Base-by-base conservation (phyloP, 2,888 invertebrate genomes). In the Xanthia togata region DNA sequence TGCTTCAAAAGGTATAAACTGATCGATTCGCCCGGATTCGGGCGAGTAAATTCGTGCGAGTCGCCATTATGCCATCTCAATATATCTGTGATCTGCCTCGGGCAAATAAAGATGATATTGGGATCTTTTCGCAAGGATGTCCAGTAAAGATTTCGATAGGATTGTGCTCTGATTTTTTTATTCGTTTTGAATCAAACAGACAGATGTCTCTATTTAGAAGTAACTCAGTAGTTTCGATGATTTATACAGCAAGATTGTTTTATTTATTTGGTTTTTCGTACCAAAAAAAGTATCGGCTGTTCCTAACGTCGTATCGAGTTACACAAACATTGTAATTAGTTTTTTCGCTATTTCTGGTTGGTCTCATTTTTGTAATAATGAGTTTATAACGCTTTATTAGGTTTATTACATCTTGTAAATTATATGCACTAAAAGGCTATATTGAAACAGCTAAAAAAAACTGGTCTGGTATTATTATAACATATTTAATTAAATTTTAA, bases 31-130 rank as follows among this genome's bases (percentile, higher is more conserved):
- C 31, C 31, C 31, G 31, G 31, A 31, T 31, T 31, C 31, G 31
- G 31, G 31, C 2, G 31, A 31, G 31, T 31, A 31, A 31, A 31
- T 31, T 31, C 31, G 31, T 31, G 31, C 1, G 31, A 31, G 31
- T 31, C 31, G 2, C 31, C 31, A 31, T 2, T 31, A 31, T 2
- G 31, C 31, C 1, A 31, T 31, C 17, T 35, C 57, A 38, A 71
- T 67, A 47, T 53, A 6, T 31, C 63, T 71, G 53, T 35, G 57
- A 31, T 35, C 62, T 55, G 57, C 75, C 80, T 26, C 20, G 44
- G 68, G 80, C 70, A 12, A 80, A 11, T 59, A 53, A 53, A 62
- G n/a, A 62, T 59, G 26, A 63, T n/a, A 53, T 38, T 59, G 14
- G 35, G 14, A 60, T 41, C 20, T 31, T 23, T 11, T 26, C 6